Percentiles rank a stretch among this genome's conserved stretches.
Evolutionary conservation across 2,888 invertebrate genomes (phyloP).

Genomic region (Euzophera pinguis): DNA sequence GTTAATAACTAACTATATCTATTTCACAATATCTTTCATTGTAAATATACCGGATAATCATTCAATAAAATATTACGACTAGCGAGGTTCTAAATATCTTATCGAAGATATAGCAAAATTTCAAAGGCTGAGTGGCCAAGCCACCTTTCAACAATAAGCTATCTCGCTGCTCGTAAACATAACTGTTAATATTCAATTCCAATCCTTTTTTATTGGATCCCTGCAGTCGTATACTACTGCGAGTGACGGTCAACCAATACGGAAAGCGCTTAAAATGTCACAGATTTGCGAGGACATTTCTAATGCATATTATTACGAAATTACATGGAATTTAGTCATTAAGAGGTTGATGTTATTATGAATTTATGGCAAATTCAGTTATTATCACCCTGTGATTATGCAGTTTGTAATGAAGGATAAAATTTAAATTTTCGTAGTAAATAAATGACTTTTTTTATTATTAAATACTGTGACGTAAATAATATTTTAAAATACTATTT

Average conservation of each 20-base stretch:
- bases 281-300: conserved; percentile 22
- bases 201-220: conserved; percentile 20
- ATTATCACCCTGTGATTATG: background rate
- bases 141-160: conserved; percentile 13
- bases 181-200: conserved; percentile 19
- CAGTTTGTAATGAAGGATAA: background rate
- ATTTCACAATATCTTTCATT: background rate
- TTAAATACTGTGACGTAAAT: too few relatives aligned
- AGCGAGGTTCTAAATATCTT: background rate
- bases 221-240: conserved; percentile 16
- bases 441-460: background rate
- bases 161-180: conserved; percentile 11
- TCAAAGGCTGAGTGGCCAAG: conserved; percentile 8
- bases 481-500: too few relatives aligned
- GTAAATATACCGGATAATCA: background rate
- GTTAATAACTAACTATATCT: too few relatives aligned
- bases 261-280: conserved; percentile 6
- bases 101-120: conserved; percentile 2
- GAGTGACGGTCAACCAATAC: conserved; percentile 24
- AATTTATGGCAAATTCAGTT: conserved; percentile 1
- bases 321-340: conserved; percentile 9
- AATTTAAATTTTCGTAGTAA: background rate
- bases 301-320: conserved; percentile 25
- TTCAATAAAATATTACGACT: background rate
- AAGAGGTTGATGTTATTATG: background rate